These are phyloP conservation scores for Alectura lathami DNA, from an alignment of 2,113 vertebrate genomes.

Conservation along the genomic window DNA sequence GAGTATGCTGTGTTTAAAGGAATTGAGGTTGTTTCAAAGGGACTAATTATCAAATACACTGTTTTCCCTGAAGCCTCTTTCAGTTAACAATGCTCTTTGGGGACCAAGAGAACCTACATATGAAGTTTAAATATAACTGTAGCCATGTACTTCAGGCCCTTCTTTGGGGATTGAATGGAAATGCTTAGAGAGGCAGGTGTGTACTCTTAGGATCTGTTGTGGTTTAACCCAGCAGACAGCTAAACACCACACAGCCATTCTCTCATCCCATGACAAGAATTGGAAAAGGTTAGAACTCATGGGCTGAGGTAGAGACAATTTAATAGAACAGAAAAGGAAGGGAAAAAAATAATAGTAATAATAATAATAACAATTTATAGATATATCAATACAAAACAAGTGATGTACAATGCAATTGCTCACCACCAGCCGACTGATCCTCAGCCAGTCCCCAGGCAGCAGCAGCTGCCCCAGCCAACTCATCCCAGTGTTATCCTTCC, in stretches of 20 bases:
- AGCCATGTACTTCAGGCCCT: background rate
- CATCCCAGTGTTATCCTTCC: background rate
- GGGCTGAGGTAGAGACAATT: background rate
- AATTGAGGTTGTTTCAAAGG: constrained; percentile 40
- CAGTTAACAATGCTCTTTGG: background rate
- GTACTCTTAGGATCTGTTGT: background rate
- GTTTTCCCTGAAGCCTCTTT: constrained; percentile 47
- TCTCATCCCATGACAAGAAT: background rate
- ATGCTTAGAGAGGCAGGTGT: constrained; percentile 13
- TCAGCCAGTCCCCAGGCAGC: background rate
- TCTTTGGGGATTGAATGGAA: background rate
- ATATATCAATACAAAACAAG: background rate
- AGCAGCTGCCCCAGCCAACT: background rate
- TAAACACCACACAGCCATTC: background rate
- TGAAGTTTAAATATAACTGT: constrained; percentile 58
- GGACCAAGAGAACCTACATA: constrained; percentile 11
- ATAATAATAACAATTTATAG: background rate
- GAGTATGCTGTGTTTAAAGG: constrained; percentile 8
- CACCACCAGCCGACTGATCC: background rate
- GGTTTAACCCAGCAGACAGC: background rate
- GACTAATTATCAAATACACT: constrained; percentile 63
- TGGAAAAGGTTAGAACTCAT: background rate
- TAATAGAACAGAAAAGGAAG: background rate
- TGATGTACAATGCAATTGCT: background rate
- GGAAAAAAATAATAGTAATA: background rate